A percentile compares a stretch with the other conserved stretches of the same genome.
phyloP scores from a whole-genome alignment of 2,797 vertebrate species.

The Carapus acus region DNA sequence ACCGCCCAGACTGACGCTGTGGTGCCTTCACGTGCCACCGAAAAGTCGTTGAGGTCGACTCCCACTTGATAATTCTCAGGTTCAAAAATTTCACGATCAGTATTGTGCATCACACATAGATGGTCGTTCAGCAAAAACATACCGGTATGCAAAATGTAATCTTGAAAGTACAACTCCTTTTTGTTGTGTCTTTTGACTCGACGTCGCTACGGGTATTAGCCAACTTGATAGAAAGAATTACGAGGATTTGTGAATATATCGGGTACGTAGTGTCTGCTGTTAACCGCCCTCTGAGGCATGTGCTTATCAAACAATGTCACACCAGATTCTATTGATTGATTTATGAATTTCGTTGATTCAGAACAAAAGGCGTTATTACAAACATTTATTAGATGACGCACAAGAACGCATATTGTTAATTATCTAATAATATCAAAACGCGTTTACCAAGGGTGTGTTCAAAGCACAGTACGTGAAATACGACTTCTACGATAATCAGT shows the following conservation, averaged over 20 bases:
- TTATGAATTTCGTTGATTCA: neutral
- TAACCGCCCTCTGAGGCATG: slow-evolving; percentile 53
- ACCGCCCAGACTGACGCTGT: slow-evolving; percentile 7
- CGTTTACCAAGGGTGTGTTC: neutral
- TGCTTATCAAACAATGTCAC: neutral
- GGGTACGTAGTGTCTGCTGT: slow-evolving; percentile 22
- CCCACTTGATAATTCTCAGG: no score
- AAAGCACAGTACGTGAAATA: neutral
- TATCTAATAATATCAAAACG: no score
- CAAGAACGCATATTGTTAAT: no score
- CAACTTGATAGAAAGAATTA: neutral
- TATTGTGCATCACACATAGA: no score
- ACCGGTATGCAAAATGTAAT: no score
- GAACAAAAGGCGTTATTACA: neutral
- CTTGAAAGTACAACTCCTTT: no score
- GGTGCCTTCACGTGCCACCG: slow-evolving; percentile 35
- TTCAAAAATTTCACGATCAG: no score
- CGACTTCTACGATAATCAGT: neutral
- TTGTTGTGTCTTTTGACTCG: neutral
- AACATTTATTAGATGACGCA: no score
- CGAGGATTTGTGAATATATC: slow-evolving; percentile 19
- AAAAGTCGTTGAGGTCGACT: neutral
- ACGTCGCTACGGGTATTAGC: neutral
- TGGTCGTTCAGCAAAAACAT: no score
- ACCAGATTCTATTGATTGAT: no score